Conservation (phyloP, 1,140 invertebrate genomes). For the Meteorus sp. region DNA sequence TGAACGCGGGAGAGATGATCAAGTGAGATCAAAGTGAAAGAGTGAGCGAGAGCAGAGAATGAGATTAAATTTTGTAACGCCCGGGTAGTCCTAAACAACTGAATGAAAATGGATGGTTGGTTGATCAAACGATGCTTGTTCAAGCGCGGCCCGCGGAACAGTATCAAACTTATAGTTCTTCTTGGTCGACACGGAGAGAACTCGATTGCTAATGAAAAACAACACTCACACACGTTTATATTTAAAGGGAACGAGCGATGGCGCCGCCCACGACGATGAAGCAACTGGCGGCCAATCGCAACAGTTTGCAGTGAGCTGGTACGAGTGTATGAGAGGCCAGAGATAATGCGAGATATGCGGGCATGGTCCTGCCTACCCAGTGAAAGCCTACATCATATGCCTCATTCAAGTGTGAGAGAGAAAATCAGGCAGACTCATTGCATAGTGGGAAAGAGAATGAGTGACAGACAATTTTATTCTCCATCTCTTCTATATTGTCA, state of each 20-base stretch:
- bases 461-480: no score
- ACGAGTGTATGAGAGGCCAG: conserved; percentile 29
- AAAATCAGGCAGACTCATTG: not conserved
- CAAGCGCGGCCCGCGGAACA: no score
- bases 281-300: conserved; percentile 43
- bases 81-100: no score
- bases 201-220: conserved; percentile 49
- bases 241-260: conserved; percentile 47
- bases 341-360: conserved; percentile 42
- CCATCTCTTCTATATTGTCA: no score
- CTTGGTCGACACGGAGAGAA: conserved; percentile 39
- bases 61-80: no score
- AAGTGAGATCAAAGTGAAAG: no score
- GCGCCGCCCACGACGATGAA: conserved; percentile 43
- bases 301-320: not conserved
- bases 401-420: not conserved
- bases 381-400: not conserved
- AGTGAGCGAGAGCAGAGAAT: no score
- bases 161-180: no score
- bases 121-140: no score
- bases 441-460: no score
- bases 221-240: conserved; percentile 57
- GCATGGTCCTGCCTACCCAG: conserved; percentile 36
- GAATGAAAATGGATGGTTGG: no score
- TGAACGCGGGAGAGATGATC: no score